Evolutionary conservation across 2,113 vertebrate genomes (phyloP).

Genomic region (Vulpes ferrilata): DNA sequence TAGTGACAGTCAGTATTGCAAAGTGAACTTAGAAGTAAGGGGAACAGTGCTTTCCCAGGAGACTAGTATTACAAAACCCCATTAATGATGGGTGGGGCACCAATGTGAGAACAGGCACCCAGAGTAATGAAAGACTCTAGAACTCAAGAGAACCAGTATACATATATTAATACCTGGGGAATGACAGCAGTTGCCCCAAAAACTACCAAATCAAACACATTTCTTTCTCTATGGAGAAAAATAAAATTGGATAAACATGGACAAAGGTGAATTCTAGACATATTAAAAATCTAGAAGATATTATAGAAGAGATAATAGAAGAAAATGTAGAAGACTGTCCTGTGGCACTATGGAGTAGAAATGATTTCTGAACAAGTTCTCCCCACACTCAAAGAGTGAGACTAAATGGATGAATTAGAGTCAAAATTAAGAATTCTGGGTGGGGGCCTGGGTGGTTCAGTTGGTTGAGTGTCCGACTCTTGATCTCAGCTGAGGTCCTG

Average conservation of each 20-base stretch:
- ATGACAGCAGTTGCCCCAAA: not conserved
- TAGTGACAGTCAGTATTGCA: not conserved
- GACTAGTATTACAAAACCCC: not conserved
- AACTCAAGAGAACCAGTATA: not conserved
- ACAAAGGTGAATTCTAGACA: constrained; percentile 11
- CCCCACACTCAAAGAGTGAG: not conserved
- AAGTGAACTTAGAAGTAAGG: not conserved
- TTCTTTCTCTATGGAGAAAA: not conserved
- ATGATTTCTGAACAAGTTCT: not conserved
- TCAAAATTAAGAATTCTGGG: not conserved
- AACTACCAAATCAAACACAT: not conserved
- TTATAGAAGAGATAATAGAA: not conserved
- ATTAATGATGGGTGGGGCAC: not conserved
- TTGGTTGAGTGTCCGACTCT: not conserved
- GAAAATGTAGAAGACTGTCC: not conserved
- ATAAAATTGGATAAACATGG: not conserved
- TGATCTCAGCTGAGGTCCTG: not conserved
- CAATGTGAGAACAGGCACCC: not conserved
- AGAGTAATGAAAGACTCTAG: not conserved
- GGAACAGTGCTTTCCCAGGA: not conserved
- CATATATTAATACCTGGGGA: not conserved
- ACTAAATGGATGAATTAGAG: not conserved
- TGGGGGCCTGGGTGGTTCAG: not conserved
- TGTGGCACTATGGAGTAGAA: not conserved
- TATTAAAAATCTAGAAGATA: not conserved